Evolutionary conservation across 2,797 vertebrate genomes (phyloP), one percentile per base, ranked within the genome.

Genomic region (Spea hammondii): DNA sequence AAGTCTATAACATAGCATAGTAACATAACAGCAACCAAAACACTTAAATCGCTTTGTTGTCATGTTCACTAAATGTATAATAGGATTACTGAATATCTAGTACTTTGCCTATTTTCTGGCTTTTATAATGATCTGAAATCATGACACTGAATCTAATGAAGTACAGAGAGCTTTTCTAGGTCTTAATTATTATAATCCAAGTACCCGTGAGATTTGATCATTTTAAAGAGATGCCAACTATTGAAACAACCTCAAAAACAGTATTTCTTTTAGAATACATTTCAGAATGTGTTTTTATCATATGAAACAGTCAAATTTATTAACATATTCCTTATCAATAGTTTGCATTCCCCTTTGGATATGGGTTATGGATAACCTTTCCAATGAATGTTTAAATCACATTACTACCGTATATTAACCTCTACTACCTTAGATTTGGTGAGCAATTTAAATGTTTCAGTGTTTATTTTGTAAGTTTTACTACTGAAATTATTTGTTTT

Each of bases 81-180:
- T 47, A 77, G 68, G 50, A 77, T 77, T 65, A 77, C 70, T 70
- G 69, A 46, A 46, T 54, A 49, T 46, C 64, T 77, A 70, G 8
- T 8, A 70, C 59, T 46, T 59, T 60, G 53, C 74, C 69, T 48
- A 77, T 60, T 66, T 70, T 55, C 46, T 55, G 68, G 51, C 9
- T 71, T 17, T 77, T 62, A 48, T 62, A 76, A 68, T 46, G 66
- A 77, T 53, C 53, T n/a, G 44, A 59, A 69, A 13, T 48, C 50
- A 12, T 8, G 44, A 13, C 57, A 51, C 69, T 69, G 14, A 48
- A 59, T 57, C 11, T 17, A 77, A 65, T 64, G 6, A 13, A 64
- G 74, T 68, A 65, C 51, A 71, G 68, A 71, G 49, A 64, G n/a
- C 45, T 71, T 57, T 54, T 11, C 45, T n/a, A 45, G 70, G 6